Evolutionary conservation across 2,888 invertebrate genomes (phyloP).

Genomic region (Tachina fera): DNA sequence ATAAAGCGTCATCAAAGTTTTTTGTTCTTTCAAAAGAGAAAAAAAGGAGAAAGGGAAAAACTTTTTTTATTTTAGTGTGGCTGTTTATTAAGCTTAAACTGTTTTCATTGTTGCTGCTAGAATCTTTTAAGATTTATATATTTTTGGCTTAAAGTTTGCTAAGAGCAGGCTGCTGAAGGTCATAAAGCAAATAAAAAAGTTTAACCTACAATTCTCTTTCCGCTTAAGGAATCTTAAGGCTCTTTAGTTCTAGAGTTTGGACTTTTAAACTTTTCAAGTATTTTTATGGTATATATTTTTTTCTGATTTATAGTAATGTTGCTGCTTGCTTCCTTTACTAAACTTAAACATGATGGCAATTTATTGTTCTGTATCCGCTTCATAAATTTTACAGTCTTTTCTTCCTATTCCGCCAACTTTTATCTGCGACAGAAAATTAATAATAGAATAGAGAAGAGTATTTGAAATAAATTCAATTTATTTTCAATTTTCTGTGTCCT

Average conservation of each 20-base stretch:
- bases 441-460: constrained; percentile 32
- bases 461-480: constrained; percentile 59
- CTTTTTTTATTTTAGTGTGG: constrained; percentile 47
- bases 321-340: background rate
- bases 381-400: constrained; percentile 49
- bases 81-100: constrained; percentile 38
- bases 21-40: background rate
- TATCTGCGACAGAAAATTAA: constrained; percentile 38
- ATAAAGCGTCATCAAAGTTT: constrained; percentile 18
- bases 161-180: constrained; percentile 62
- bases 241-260: background rate
- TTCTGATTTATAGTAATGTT: constrained; percentile 38
- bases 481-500: constrained; percentile 48
- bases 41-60: constrained; percentile 40
- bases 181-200: constrained; percentile 39
- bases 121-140: constrained; percentile 27
- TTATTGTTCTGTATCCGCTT: constrained; percentile 50
- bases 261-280: background rate
- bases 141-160: constrained; percentile 50
- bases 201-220: constrained; percentile 31
- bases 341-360: constrained; percentile 47
- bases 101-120: constrained; percentile 19
- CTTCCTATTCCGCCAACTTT: constrained; percentile 20
- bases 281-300: constrained; percentile 19
- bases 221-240: background rate